Conservation (phyloP, 2,797 vertebrate genomes). For the Sebastes baramenuke region DNA sequence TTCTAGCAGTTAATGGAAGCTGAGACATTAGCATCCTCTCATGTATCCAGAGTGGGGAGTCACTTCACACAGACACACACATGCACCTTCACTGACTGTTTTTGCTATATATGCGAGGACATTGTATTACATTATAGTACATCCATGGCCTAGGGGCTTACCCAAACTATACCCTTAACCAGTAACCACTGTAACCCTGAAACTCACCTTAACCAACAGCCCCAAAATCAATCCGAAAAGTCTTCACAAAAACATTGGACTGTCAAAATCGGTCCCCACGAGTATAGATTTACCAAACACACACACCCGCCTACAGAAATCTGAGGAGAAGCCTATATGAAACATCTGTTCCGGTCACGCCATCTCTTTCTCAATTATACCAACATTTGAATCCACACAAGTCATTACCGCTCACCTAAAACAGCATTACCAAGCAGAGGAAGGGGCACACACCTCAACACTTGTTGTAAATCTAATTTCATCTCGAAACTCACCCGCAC, state of each 20-base stretch:
- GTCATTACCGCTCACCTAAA: conserved; percentile 79
- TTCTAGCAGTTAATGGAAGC: background rate
- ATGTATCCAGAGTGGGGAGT: background rate
- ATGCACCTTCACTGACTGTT: background rate
- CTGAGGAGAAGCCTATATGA: conserved; percentile 82
- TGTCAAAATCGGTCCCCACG: background rate
- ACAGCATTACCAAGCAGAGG: conserved; percentile 12
- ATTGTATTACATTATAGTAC: background rate
- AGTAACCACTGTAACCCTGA: background rate
- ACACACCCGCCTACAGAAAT: background rate
- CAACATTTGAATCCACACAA: conserved; percentile 82
- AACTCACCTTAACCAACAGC: background rate
- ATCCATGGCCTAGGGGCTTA: background rate
- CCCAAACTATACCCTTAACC: background rate
- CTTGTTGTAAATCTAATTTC: conserved; percentile 46
- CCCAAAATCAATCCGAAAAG: background rate
- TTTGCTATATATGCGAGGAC: background rate
- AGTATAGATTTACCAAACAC: conserved; percentile 35
- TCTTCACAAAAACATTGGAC: background rate
- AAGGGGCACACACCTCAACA: conserved; percentile 23
- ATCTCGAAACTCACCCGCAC: conserved; percentile 31
- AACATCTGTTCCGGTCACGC: conserved; percentile 90
- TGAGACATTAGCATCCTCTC: conserved; percentile 72
- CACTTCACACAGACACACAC: background rate
- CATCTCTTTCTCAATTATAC: conserved; percentile 85